These are phyloP conservation scores for Andricus curvator DNA, from an alignment of 2,888 invertebrate species.

Conservation along the genomic window DNA sequence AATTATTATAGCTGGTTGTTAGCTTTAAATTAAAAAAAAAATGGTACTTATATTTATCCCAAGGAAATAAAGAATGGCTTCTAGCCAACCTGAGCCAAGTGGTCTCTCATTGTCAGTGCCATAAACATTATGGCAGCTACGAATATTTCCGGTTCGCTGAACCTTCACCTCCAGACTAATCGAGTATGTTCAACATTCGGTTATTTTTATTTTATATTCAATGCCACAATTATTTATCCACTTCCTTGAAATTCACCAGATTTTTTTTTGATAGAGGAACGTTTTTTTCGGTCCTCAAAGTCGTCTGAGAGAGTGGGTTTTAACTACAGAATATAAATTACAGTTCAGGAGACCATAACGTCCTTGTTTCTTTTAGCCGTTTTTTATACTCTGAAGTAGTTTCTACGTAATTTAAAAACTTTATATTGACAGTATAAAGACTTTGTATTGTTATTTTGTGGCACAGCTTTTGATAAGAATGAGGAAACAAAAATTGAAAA, in stretches of 20 bases:
- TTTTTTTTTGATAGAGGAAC: neutral
- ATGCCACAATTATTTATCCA: neutral
- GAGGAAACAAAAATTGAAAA: neutral
- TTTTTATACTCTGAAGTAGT: neutral
- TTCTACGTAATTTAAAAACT: neutral
- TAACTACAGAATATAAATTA: neutral
- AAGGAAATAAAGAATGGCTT: conserved; percentile 9
- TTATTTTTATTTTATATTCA: conserved; percentile 28
- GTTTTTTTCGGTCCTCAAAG: neutral
- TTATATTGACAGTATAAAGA: neutral
- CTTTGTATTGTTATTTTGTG: neutral
- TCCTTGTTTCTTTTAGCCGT: neutral
- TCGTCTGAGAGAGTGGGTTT: neutral
- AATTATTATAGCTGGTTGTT: neutral
- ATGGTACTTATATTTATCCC: neutral
- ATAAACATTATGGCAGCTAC: neutral
- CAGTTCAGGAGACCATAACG: conserved; percentile 3
- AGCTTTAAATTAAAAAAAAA: neutral
- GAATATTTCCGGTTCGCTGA: conserved; percentile 13
- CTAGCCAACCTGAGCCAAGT: neutral
- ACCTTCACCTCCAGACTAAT: conserved; percentile 22
- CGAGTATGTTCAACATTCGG: neutral
- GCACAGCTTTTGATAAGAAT: neutral
- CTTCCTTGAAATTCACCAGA: neutral
- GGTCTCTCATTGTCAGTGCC: conserved; percentile 2